Evolutionary conservation across 1,140 invertebrate species (phyloP).

Genomic region (Penaeus japonicus): DNA sequence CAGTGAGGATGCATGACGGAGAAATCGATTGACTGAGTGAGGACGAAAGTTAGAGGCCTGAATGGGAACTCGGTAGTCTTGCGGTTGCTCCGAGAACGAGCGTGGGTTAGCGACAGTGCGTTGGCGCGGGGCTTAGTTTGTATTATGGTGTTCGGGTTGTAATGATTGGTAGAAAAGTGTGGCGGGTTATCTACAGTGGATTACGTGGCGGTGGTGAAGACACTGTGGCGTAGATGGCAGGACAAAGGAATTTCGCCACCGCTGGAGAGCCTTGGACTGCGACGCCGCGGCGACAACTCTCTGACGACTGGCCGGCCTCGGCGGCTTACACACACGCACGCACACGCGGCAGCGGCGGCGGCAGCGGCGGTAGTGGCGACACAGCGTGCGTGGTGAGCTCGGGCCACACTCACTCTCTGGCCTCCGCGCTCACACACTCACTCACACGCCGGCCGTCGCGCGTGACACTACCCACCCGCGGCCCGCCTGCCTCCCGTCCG

Average conservation of each 20-base stretch:
- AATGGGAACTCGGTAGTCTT: too few species aligned
- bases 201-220: background rate
- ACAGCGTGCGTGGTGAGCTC: slow-evolving; percentile 37
- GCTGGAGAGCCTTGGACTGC: background rate
- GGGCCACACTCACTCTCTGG: slow-evolving; percentile 25
- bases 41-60: too few species aligned
- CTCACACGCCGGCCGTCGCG: slow-evolving; percentile 48
- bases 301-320: slow-evolving; percentile 6
- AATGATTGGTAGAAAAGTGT: background rate
- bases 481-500: slow-evolving; percentile 14
- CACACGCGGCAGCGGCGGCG: slow-evolving; percentile 21
- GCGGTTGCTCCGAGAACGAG: too few species aligned
- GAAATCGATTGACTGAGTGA: too few species aligned
- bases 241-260: background rate
- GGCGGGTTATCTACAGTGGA: background rate
- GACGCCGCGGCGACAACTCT: background rate
- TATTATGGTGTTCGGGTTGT: background rate
- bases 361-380: slow-evolving; percentile 28
- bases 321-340: slow-evolving; percentile 11
- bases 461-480: slow-evolving; percentile 39
- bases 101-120: too few species aligned
- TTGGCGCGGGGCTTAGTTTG: background rate
- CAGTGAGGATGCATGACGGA: too few species aligned
- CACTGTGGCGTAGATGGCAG: background rate
- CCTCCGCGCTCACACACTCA: slow-evolving; percentile 43